Base-by-base conservation (phyloP, 2,113 vertebrate genomes). In the Hirundichthys speculiger region DNA sequence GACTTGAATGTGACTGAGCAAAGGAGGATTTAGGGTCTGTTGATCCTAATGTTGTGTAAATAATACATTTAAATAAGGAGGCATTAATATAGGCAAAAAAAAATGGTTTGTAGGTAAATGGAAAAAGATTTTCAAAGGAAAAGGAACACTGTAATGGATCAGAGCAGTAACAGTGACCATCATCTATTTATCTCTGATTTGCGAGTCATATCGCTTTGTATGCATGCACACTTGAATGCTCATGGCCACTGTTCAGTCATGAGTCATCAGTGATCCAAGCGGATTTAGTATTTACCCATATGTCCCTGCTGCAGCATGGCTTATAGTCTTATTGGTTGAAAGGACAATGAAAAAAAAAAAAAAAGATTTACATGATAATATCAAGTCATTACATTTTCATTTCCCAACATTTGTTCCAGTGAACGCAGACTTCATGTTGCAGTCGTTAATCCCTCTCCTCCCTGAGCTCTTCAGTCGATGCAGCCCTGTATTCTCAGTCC, bases 271-370 rank as follows among this genome's bases (percentile, higher is more conserved):
- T 48, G 52, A 74, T 40, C 19, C 73, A 65, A 79, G 71, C 47
- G 2, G 85, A 85, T 88, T 88, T 74, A 58, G 16, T 3, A 11
- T 77, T 81, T n/a, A 30, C 46, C 68, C 75, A 79, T 83, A 82
- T 81, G 86, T 86, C 84, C 82, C 70, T 61, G 59, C 84, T 86
- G 73, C n/a, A 30, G 45, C 75, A 46, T 48, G 64, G 80, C 77
- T 87, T 87, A 90, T 58, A 19, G 76, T 81, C 61, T 86, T 85
- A 84, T 64, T 20, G 22, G 19, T 38, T 58, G 61, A 53, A 60
- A 56, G 69, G 66, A 65, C 52, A 70, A 65, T 50, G 54, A 66
- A 20, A 11, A 20, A 11, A 71, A 60, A 64, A 76, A 45, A 52
- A 68, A 72, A 77, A 70, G 67, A 86, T 79, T 80, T 68, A 82